Evolutionary conservation across 2,797 vertebrate genomes (phyloP).

Genomic region (Malurus splendens): DNA sequence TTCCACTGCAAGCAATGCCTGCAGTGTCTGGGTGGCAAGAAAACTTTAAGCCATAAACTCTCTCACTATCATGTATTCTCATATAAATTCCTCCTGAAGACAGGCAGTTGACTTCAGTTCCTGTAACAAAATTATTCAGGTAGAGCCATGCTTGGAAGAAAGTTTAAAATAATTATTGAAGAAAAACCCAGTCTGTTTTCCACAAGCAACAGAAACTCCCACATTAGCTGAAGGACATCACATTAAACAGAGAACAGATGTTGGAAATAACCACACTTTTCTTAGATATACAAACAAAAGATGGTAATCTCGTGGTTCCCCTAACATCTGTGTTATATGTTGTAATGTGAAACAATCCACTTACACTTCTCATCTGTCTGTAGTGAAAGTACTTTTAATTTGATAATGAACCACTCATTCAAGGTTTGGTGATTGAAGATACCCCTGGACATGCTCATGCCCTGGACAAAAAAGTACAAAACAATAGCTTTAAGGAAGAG

Average conservation of each 20-base stretch:
- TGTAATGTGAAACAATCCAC: not conserved
- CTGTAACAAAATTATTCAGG: not conserved
- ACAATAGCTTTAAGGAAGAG: not conserved
- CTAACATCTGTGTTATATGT: not conserved
- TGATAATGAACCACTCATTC: not conserved
- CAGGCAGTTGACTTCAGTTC: not conserved
- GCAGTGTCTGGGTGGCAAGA: not conserved
- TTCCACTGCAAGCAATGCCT: not conserved
- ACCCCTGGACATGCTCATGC: not conserved
- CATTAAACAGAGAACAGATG: not conserved
- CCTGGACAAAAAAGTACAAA: not conserved
- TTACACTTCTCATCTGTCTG: not conserved
- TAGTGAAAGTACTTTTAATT: not conserved
- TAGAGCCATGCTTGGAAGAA: not conserved
- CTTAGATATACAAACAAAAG: not conserved
- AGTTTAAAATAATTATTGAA: rapidly evolving
- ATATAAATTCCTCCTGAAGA: not conserved
- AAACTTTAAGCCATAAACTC: not conserved
- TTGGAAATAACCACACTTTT: not conserved
- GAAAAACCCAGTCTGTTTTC: not conserved
- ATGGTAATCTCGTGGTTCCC: not conserved
- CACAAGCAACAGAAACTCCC: not conserved
- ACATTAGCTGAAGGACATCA: not conserved
- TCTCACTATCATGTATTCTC: not conserved
- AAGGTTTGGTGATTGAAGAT: not conserved